These are phyloP conservation scores for Sebastes diploproa DNA, from an alignment of 2,797 vertebrate species.

Conservation along the genomic window DNA sequence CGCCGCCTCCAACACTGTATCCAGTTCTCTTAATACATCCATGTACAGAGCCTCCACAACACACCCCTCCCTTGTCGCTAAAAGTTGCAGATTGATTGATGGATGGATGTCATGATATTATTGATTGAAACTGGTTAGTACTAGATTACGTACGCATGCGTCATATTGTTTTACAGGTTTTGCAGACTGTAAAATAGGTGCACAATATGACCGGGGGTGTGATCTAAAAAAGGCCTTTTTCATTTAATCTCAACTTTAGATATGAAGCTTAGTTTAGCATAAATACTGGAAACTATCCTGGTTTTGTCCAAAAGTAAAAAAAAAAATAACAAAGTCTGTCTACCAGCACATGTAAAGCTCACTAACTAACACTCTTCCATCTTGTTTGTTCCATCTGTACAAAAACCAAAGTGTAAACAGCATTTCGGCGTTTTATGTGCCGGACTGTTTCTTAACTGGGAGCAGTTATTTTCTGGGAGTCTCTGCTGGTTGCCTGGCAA, in stretches of 20 bases:
- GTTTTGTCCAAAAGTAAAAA: background rate
- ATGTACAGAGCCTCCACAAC: accelerated
- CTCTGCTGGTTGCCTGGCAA: background rate
- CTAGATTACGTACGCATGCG: too few species aligned
- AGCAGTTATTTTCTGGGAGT: background rate
- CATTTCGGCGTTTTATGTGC: background rate
- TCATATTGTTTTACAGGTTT: too few species aligned
- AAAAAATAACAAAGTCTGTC: background rate
- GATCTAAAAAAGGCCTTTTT: too few species aligned
- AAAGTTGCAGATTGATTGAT: too few species aligned
- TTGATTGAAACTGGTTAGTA: too few species aligned
- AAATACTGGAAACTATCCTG: background rate
- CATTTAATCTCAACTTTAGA: too few species aligned
- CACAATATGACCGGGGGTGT: too few species aligned
- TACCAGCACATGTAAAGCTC: background rate
- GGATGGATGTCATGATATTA: too few species aligned
- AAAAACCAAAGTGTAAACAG: background rate
- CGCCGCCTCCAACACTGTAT: accelerated
- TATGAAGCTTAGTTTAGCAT: too few species aligned
- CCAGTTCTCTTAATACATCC: too few species aligned
- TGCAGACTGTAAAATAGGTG: too few species aligned
- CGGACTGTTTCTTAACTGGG: background rate
- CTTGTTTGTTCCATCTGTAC: background rate
- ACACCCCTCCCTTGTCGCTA: accelerated
- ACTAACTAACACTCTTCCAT: background rate